These are phyloP conservation scores for Alloplasta piceator DNA, from an alignment of 2,888 invertebrate genomes.

Conservation along the genomic window DNA sequence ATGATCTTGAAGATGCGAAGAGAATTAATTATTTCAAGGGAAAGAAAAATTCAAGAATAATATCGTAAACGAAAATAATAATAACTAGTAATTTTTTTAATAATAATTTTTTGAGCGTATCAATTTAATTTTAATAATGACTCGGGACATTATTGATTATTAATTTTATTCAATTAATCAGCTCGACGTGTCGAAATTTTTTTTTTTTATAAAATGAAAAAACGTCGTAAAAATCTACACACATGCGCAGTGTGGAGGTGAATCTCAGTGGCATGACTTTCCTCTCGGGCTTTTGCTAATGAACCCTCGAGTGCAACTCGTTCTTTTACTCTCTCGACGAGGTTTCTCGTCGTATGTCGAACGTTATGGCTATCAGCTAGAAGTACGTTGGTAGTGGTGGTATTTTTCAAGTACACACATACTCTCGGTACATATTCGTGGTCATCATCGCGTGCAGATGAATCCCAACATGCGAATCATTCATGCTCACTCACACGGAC, in stretches of 20 bases:
- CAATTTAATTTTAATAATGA: too few relatives aligned
- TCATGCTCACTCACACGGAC: background rate
- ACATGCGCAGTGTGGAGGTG: conserved; percentile 19
- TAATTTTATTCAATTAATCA: too few relatives aligned
- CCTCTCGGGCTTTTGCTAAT: conserved; percentile 45
- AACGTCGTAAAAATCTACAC: background rate
- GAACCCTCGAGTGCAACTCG: conserved; percentile 36
- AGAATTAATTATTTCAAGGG: too few relatives aligned
- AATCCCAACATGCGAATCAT: conserved; percentile 45
- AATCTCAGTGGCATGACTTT: conserved; percentile 48
- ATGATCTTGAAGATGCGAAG: too few relatives aligned
- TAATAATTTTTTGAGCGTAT: too few relatives aligned
- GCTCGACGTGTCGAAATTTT: too few relatives aligned
- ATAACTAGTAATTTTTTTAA: too few relatives aligned
- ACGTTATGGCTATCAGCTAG: conserved; percentile 16
- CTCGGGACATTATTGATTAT: too few relatives aligned
- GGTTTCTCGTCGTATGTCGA: conserved; percentile 18
- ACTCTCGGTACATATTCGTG: conserved; percentile 20
- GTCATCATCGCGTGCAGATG: conserved; percentile 57
- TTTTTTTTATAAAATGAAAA: too few relatives aligned
- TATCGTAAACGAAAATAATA: too few relatives aligned
- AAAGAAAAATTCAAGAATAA: too few relatives aligned
- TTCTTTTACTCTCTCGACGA: conserved; percentile 27
- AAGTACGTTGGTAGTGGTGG: conserved; percentile 16
- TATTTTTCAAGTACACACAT: conserved; percentile 38